Evolutionary conservation across 2,797 vertebrate genomes (phyloP), one percentile per base, ranked within the genome.

Genomic region (Semaprochilodus insignis): DNA sequence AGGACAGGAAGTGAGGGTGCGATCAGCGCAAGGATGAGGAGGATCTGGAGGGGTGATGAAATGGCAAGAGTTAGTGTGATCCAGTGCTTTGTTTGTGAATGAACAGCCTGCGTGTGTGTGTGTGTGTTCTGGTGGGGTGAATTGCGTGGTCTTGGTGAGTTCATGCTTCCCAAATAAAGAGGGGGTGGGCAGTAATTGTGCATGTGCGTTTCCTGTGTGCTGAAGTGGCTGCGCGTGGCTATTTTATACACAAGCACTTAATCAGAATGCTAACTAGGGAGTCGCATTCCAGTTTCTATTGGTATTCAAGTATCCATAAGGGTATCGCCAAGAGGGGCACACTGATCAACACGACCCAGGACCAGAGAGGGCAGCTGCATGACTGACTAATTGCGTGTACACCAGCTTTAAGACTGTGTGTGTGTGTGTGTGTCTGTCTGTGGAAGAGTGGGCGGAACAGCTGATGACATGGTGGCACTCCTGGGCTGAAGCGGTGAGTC

Each of bases 401-500:
- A 36, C 21, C 16, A 13, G 8, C 36, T 25, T 11, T 74, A 2
- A 63, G 73, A 59, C 11, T 27, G 66, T 23, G 25, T 70, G 21
- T 65, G 81, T 66, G 69, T 48, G 70, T 66, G 74, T 31, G 31
- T 31, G 31, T 31, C 1, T 31, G 31, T 31, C 1, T 31, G 31
- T 31, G 31, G 2, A 16, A 21, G n/a, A 2, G 81, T 36, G 59
- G 17, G 54, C 8, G 65, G 54, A 69, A 11, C 51, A 81, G 65
- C 23, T 54, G 62, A 65, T 57, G 80, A 62, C 76, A 59, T 27
- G 17, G 36, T 62, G 31, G 36, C 60, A 44, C 76, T 78, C 48
- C 23, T 80, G 44, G 23, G 69, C 40, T 78, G 65, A 71, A 54
- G 65, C 14, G 21, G 60, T 87, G 77, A 87, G 80, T 83, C 83